These are phyloP conservation scores for Schizopygopsis malacanthus DNA, from an alignment of 2,797 vertebrate species.

Conservation along the genomic window DNA sequence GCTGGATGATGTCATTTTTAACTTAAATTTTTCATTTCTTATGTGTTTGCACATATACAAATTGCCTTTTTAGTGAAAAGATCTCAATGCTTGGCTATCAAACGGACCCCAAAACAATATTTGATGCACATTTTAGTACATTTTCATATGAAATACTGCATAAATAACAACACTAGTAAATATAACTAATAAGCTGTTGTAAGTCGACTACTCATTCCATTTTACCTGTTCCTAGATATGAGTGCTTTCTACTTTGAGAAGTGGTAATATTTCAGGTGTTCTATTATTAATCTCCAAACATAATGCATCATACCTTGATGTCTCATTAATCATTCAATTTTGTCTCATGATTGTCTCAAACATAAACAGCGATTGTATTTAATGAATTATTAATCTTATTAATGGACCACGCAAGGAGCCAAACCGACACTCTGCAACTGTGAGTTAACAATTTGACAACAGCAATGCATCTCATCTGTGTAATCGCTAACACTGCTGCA, in stretches of 20 bases:
- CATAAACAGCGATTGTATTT: slow-evolving; percentile 33
- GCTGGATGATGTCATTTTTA: slow-evolving; percentile 4
- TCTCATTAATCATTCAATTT: slow-evolving; percentile 39
- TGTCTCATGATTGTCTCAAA: slow-evolving; percentile 28
- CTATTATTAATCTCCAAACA: slow-evolving; percentile 21
- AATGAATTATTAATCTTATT: slow-evolving; percentile 46
- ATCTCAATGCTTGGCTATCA: neutral
- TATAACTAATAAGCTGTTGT: neutral
- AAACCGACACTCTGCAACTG: slow-evolving; percentile 1
- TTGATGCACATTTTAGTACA: neutral
- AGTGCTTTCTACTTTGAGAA: neutral
- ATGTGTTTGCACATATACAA: neutral
- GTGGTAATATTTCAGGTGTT: slow-evolving; percentile 8
- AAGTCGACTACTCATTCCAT: neutral
- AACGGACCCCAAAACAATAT: neutral
- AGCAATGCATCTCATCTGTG: slow-evolving; percentile 52
- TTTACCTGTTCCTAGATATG: neutral
- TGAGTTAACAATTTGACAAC: slow-evolving; percentile 46
- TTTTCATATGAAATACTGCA: neutral
- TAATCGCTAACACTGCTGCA: slow-evolving; percentile 29
- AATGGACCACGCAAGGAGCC: slow-evolving; percentile 31
- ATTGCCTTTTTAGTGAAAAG: neutral
- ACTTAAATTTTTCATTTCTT: too few species aligned
- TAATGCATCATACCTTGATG: slow-evolving; percentile 19
- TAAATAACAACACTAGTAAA: neutral